A percentile compares a stretch with the other conserved stretches of the same genome.
Conservation (phyloP, 2,113 vertebrate species). For the Sterrhoptilus dennistouni region DNA sequence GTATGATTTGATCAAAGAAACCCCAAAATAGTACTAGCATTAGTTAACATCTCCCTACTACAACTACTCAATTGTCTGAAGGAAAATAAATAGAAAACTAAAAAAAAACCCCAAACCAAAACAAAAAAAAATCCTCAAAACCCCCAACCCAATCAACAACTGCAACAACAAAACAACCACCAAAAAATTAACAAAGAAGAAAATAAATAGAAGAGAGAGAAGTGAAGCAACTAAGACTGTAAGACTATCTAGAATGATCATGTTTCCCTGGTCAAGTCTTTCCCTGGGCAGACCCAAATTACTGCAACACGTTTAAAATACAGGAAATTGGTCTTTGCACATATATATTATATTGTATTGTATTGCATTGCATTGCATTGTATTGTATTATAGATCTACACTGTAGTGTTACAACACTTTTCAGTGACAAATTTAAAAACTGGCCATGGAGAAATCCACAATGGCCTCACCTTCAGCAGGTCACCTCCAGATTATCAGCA, state of each 20-base stretch:
- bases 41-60: not conserved
- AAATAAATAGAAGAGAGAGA: not conserved
- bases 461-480: not conserved
- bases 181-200: not conserved
- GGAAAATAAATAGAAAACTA: not conserved
- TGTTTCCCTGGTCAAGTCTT: not conserved
- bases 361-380: too few species aligned
- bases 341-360: too few species aligned
- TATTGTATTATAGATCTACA: too few species aligned
- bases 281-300: not conserved
- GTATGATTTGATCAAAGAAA: not conserved
- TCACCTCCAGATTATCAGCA: not conserved
- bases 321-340: not conserved
- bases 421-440: not conserved
- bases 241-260: not conserved
- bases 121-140: not conserved
- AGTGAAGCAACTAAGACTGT: not conserved
- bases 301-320: not conserved
- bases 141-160: not conserved
- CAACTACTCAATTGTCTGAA: not conserved
- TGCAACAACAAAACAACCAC: not conserved
- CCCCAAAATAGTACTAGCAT: not conserved
- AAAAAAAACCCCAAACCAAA: not conserved
- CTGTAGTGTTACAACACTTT: not conserved
- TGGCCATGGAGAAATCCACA: not conserved